Percentiles rank a stretch among this genome's conserved stretches.
These are phyloP conservation scores for Semotilus atromaculatus DNA, from an alignment of 2,797 vertebrate species.

Conservation along the genomic window DNA sequence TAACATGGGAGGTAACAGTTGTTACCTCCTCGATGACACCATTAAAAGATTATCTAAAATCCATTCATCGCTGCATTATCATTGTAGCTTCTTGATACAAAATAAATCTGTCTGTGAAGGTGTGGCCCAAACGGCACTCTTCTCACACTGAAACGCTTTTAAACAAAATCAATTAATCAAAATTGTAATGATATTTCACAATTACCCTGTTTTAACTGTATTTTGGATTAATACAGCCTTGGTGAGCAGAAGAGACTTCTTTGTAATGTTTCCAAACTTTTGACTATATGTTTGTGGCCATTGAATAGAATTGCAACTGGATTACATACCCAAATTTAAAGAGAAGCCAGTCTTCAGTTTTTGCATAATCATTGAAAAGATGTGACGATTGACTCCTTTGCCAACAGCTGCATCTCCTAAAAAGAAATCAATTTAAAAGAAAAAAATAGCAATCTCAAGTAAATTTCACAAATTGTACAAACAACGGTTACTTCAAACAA, in stretches of 20 bases:
- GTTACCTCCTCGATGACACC: neutral
- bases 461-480: neutral
- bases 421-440: neutral
- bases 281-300: no score
- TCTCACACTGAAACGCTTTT: no score
- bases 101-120: no score
- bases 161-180: no score
- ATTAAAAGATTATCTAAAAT: neutral
- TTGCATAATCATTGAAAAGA: slow-evolving; percentile 27
- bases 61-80: neutral
- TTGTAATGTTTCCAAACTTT: no score
- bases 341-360: slow-evolving; percentile 28
- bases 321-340: slow-evolving; percentile 23
- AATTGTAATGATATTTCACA: no score
- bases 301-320: neutral
- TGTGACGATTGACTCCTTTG: slow-evolving; percentile 14
- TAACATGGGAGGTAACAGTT: neutral
- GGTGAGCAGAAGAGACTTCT: no score
- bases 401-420: slow-evolving; percentile 37
- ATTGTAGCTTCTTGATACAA: no score
- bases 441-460: neutral
- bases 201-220: no score
- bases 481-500: neutral
- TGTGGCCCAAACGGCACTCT: no score
- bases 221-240: no score